phyloP scores from a whole-genome alignment of 2,888 invertebrate species.

The Oligia latruncula region DNA sequence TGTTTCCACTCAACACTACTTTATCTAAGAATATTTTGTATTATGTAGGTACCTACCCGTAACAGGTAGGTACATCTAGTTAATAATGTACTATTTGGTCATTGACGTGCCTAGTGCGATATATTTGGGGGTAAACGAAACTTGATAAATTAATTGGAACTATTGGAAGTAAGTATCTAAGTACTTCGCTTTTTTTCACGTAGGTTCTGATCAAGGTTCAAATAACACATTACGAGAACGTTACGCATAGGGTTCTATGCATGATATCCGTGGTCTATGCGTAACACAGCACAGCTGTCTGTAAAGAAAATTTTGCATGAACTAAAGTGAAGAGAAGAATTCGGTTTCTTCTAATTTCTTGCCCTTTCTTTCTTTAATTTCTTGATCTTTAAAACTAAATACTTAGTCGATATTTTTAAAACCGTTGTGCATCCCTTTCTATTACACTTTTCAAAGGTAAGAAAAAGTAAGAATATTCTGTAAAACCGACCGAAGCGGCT shows the following conservation, averaged over 20 bases:
- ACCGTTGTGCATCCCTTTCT: background rate
- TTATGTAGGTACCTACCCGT: background rate
- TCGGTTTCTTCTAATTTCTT: background rate
- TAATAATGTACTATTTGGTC: background rate
- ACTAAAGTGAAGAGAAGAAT: background rate
- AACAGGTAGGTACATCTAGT: background rate
- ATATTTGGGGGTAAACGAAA: background rate
- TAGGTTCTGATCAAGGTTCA: background rate
- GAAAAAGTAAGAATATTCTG: slow-evolving; percentile 21
- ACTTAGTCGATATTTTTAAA: background rate
- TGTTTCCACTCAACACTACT: slow-evolving; percentile 27
- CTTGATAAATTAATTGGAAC: too few relatives aligned
- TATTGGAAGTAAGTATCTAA: too few relatives aligned
- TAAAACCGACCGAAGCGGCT: slow-evolving; percentile 64
- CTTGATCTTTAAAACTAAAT: background rate
- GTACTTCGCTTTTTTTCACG: background rate
- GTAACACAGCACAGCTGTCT: too few relatives aligned
- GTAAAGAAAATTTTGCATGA: background rate
- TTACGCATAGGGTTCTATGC: background rate
- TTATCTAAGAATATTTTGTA: slow-evolving; percentile 28
- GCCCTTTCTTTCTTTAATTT: background rate
- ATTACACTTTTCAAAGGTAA: slow-evolving; percentile 16
- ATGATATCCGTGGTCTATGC: too few relatives aligned
- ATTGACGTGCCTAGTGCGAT: too few relatives aligned
- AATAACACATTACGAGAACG: background rate